Base-by-base conservation (phyloP, 2,888 invertebrate species). In the Spicauda simplicius region DNA sequence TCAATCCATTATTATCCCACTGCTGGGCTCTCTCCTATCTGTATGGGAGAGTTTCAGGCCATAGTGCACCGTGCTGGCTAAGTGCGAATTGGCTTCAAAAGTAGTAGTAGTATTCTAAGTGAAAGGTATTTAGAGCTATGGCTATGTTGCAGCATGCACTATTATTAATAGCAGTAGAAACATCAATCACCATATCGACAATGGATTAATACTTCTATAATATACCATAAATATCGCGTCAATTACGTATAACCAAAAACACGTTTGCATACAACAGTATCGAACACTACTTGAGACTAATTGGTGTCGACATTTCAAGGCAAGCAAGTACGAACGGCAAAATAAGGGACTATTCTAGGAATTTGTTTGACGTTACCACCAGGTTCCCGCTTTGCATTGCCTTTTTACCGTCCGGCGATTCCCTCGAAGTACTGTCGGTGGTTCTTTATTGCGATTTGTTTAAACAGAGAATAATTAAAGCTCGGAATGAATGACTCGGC, bases 401-500 rank as follows among this genome's bases (percentile, higher is more conserved):
- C 79, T 83, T 86, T 84, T 83, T 78, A 77, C 68, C 69, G 69
- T 71, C 74, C 80, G 76, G 70, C 73, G 72, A 73, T 79, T 79
- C 79, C 75, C 77, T 79, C 74, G 76, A 77, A 81, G 78, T 74
- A 77, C 78, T 77, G 80, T 76, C 77, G 76, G 79, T 79, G 78
- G 77, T 77, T 84, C 83, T 85, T 86, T 84, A 87, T 88, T 87
- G 85, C 86, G 86, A 88, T 90, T 87, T 91, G 87, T 91, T 91
- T 91, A 89, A 91, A 90, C 87, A 90, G 85, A 80, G 84, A 84
- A 90, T 90, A 91, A 93, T 93, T 91, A 92, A 91, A 89, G 80
- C 84, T 81, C 73, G 76, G 80, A 87, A 86, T 85, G 87, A 89
- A 88, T 87, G 87, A 86, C 80, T 84, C 79, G 79, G 79, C 84